Evolutionary conservation across 2,797 vertebrate species (phyloP).

Genomic region (Rhodeus uyekii): DNA sequence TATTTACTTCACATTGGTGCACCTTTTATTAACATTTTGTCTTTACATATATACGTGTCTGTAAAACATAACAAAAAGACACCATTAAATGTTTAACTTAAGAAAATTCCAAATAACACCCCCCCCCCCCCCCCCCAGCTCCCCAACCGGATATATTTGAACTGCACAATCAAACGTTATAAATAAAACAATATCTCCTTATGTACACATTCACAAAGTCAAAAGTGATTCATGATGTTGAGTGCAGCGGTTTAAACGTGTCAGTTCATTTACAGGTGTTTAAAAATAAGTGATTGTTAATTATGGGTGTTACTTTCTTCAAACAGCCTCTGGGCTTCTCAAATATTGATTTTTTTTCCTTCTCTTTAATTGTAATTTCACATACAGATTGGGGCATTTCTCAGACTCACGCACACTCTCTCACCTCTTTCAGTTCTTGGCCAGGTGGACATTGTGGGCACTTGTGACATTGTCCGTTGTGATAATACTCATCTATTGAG

Average conservation of each 20-base stretch:
- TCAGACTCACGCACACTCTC: not conserved
- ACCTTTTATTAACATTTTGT: not conserved
- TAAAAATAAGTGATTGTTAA: not conserved
- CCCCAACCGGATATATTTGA: too few species aligned
- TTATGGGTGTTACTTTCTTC: slow-evolving; percentile 2
- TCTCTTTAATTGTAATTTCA: not conserved
- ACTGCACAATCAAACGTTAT: not conserved
- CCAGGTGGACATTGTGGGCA: slow-evolving; percentile 78
- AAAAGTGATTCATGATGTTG: not conserved
- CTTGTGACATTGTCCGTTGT: slow-evolving; percentile 68
- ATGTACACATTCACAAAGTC: not conserved
- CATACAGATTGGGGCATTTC: not conserved
- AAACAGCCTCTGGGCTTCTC: not conserved
- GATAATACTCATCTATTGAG: slow-evolving; percentile 71
- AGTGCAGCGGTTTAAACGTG: not conserved
- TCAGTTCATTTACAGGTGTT: not conserved
- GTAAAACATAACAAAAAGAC: not conserved
- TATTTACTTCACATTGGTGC: not conserved
- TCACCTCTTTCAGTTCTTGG: slow-evolving; percentile 81
- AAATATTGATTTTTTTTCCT: not conserved
- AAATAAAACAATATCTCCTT: not conserved
- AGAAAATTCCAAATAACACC: too few species aligned
- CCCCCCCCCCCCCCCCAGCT: too few species aligned
- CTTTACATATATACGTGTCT: not conserved
- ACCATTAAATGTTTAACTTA: not conserved